These are phyloP conservation scores for Tetropium fuscum DNA, from an alignment of 2,888 invertebrate genomes.

Conservation along the genomic window DNA sequence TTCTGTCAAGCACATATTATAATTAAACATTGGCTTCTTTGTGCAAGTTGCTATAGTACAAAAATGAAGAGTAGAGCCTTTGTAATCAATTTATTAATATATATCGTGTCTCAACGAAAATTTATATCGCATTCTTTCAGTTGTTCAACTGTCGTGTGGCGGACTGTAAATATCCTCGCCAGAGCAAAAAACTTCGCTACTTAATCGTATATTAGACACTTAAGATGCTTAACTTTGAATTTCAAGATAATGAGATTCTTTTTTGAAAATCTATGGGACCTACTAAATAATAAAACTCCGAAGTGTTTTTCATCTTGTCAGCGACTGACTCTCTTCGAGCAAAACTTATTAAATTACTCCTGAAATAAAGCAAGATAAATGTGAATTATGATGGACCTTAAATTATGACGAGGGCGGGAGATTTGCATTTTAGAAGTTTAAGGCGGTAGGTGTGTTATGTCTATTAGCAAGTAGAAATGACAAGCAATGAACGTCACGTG, in stretches of 20 bases:
- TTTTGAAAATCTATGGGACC: background rate
- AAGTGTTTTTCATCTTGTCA: constrained; percentile 1
- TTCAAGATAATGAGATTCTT: constrained; percentile 18
- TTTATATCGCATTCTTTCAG: too few species aligned
- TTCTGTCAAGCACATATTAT: too few species aligned
- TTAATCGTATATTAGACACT: constrained; percentile 19
- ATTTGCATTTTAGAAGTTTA: constrained; percentile 11
- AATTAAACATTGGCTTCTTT: too few species aligned
- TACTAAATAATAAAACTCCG: constrained; percentile 8
- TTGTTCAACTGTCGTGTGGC: too few species aligned
- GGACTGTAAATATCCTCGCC: constrained; percentile 5
- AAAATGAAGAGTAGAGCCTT: too few species aligned
- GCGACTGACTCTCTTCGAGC: background rate
- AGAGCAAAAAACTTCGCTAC: constrained; percentile 11
- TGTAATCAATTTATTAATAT: too few species aligned
- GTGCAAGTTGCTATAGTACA: too few species aligned
- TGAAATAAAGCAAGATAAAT: constrained; percentile 16
- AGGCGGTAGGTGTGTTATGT: too few species aligned
- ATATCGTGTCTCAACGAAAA: too few species aligned
- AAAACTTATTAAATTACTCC: constrained; percentile 17
- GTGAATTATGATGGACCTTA: constrained; percentile 14
- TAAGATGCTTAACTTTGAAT: constrained; percentile 17
- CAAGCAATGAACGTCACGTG: too few species aligned
- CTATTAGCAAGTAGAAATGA: too few species aligned
- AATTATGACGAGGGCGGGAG: constrained; percentile 7